Evolutionary conservation across 1,140 invertebrate genomes (phyloP), one percentile per base, ranked within the genome.

Genomic region (Amphibalanus amphitrite): DNA sequence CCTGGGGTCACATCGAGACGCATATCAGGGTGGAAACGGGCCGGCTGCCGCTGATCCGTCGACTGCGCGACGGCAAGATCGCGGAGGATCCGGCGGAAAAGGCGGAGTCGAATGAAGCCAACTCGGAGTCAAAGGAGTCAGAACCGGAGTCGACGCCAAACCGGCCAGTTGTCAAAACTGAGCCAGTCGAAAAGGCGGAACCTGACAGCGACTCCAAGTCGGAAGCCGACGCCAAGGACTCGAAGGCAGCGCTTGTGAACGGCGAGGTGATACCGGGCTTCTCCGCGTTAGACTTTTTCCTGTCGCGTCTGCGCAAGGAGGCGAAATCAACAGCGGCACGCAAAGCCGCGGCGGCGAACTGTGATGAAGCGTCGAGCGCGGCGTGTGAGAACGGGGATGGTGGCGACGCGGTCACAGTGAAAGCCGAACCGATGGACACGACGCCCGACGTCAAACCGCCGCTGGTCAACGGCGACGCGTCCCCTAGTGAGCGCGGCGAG

Each of bases 381-480:
- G 26, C 3, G 33, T 71, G 73, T 72, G 71, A 74, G 29, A 70
- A 69, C 15, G 65, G 80, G 80, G 71, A 72, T 69, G 69, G 71
- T 67, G 70, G 73, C 28, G 47, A 67, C 71, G 59, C 74, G 69
- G 6, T 17, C 38, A 77, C 78, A n/a, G 38, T 29, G 59, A 74
- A 71, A 68, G 75, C 74, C 75, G 75, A 75, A 74, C 78, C 74
- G 73, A 77, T 76, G 38, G 77, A 77, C 70, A 72, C 78, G 73
- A 6, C 17, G 38, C 38, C 6, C n/a, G 78, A 77, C 72, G 74
- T 77, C 30, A 78, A 79, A 72, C 76, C 77, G 65, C 28, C 67
- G 33, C 40, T 74, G 72, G 69, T n/a, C n/a, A n/a, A n/a, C n/a
- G n/a, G 67, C 33, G 76, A 76, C 26, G 80, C n/a, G 71, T 38